Conservation (phyloP, 2,888 invertebrate species). For the Drosophila mimetica region DNA sequence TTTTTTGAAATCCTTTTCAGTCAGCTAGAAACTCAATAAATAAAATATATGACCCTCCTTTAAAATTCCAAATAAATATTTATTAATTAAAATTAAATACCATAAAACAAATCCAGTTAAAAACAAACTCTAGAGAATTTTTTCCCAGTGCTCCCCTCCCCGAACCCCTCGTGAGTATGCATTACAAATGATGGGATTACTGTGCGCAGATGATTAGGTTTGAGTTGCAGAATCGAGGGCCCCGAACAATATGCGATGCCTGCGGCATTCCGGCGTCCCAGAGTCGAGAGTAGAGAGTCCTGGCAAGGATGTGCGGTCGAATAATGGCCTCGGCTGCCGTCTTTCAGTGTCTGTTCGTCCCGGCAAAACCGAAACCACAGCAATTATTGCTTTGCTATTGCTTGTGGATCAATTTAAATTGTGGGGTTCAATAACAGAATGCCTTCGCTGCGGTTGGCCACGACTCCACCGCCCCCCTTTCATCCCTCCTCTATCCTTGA, state of each 20-base stretch:
- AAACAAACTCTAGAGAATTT: background rate
- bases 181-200: conserved; percentile 72
- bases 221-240: conserved; percentile 34
- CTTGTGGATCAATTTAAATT: conserved; percentile 71
- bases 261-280: conserved; percentile 34
- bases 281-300: conserved; percentile 1
- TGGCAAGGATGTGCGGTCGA: conserved; percentile 27
- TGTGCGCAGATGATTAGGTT: conserved; percentile 55
- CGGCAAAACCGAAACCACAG: conserved; percentile 53
- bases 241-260: conserved; percentile 40
- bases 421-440: conserved; percentile 69
- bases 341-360: conserved; percentile 26
- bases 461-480: background rate
- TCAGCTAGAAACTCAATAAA: no score
- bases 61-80: background rate
- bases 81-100: no score
- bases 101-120: background rate
- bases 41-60: no score
- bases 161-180: conserved; percentile 27
- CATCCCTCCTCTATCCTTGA: conserved; percentile 43
- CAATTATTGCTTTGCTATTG: conserved; percentile 71
- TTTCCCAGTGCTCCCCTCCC: conserved; percentile 4
- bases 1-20: no score
- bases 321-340: conserved; percentile 17
- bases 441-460: conserved; percentile 39